Evolutionary conservation across 1,140 invertebrate genomes (phyloP).

Genomic region (Tribolium madens): DNA sequence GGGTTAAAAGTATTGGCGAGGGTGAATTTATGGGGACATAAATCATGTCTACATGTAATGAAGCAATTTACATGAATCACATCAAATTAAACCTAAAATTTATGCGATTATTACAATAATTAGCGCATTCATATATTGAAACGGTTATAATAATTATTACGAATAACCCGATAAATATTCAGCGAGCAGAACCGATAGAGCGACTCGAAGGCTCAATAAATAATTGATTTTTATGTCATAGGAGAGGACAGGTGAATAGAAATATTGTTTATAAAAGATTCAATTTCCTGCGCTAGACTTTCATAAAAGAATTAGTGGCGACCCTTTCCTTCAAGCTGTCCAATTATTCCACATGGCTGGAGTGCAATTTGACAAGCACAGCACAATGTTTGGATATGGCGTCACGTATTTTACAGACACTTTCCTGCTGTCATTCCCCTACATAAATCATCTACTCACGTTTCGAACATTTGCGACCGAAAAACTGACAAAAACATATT

Average conservation of each 20-base stretch:
- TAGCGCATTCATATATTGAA: constrained; percentile 35
- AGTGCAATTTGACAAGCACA: constrained; percentile 45
- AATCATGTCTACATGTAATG: constrained; percentile 31
- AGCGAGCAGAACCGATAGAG: neutral
- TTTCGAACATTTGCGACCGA: constrained; percentile 46
- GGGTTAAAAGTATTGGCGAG: constrained; percentile 7
- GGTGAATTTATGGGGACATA: neutral
- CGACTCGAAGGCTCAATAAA: constrained; percentile 8
- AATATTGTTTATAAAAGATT: constrained; percentile 43
- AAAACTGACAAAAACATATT: constrained; percentile 48
- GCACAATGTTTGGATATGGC: constrained; percentile 44
- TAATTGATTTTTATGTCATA: neutral
- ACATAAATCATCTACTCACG: constrained; percentile 46
- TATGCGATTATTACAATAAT: constrained; percentile 37
- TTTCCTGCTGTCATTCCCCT: constrained; percentile 46
- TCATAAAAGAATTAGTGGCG: constrained; percentile 36
- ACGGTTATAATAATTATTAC: constrained; percentile 28
- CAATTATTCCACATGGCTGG: constrained; percentile 45
- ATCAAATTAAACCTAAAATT: constrained; percentile 24
- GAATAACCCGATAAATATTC: constrained; percentile 31
- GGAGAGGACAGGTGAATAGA: constrained; percentile 3
- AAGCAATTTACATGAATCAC: constrained; percentile 37
- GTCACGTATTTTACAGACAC: constrained; percentile 48
- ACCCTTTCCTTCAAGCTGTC: constrained; percentile 41
- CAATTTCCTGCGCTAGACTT: constrained; percentile 26